Conservation (phyloP, 2,888 invertebrate genomes). For the Rhorus exstirpatorius region DNA sequence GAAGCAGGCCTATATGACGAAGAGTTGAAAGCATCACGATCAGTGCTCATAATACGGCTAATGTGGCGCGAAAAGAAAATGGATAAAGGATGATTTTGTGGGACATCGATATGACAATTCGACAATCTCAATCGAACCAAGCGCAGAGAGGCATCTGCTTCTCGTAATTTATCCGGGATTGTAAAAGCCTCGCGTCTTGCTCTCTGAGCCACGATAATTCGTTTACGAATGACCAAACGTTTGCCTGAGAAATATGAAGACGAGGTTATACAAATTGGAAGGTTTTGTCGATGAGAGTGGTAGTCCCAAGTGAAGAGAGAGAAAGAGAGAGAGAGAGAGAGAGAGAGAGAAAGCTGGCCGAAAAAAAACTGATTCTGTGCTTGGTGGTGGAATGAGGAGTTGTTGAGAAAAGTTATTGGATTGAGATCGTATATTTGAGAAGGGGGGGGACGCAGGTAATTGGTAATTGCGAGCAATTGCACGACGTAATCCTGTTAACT, state of each 20-base stretch:
- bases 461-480: conserved; percentile 78
- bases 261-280: not conserved
- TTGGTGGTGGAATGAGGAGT: not conserved
- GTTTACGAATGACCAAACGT: conserved; percentile 6
- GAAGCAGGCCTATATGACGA: too few species aligned
- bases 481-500: conserved; percentile 80
- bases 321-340: too few species aligned
- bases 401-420: conserved; percentile 28
- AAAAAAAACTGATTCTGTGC: conserved; percentile 5
- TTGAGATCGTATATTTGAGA: conserved; percentile 33
- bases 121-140: conserved; percentile 39
- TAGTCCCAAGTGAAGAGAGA: not conserved
- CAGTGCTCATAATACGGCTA: not conserved
- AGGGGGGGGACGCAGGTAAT: conserved; percentile 70
- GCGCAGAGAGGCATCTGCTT: conserved; percentile 65
- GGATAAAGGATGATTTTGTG: conserved; percentile 63
- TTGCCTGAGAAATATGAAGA: not conserved
- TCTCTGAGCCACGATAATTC: conserved; percentile 13
- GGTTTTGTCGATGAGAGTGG: not conserved
- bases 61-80: conserved; percentile 2
- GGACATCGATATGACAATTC: conserved; percentile 74
- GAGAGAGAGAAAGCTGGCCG: too few species aligned
- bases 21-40: not conserved
- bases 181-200: conserved; percentile 71
- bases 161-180: conserved; percentile 68